Conservation (phyloP, 2,797 vertebrate genomes). For the Cacajao melanocephalus region DNA sequence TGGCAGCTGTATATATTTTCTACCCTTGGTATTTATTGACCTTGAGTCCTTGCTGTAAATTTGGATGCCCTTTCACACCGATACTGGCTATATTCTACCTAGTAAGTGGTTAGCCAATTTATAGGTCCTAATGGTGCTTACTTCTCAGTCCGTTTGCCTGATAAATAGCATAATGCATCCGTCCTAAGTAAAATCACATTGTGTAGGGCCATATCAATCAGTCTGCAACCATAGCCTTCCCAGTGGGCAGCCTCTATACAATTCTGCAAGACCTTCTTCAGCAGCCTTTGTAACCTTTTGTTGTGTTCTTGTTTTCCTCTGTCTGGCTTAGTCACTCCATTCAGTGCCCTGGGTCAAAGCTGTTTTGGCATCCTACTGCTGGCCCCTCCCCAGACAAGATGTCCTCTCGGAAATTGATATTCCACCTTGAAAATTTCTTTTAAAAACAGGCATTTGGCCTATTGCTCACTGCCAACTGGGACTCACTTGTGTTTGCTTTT, state of each 20-base stretch:
- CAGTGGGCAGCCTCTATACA: not conserved
- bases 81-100: not conserved
- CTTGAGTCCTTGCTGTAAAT: not conserved
- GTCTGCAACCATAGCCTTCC: not conserved
- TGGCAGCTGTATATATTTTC: not conserved
- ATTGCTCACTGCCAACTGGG: not conserved
- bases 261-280: not conserved
- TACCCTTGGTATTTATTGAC: not conserved
- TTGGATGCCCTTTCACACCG: not conserved
- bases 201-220: not conserved
- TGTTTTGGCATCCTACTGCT: not conserved
- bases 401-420: not conserved
- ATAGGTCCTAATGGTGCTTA: not conserved
- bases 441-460: not conserved
- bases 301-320: not conserved
- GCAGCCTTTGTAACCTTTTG: not conserved
- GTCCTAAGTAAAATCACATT: not conserved
- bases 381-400: not conserved
- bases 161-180: not conserved
- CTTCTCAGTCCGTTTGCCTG: not conserved
- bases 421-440: not conserved
- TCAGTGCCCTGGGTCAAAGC: not conserved
- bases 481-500: constrained; percentile 9
- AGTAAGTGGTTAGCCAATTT: not conserved
- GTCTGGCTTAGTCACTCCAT: not conserved